Evolutionary conservation across 2,888 invertebrate species (phyloP), one percentile per base, ranked within the genome.

Genomic region (Conistra vaccinii): DNA sequence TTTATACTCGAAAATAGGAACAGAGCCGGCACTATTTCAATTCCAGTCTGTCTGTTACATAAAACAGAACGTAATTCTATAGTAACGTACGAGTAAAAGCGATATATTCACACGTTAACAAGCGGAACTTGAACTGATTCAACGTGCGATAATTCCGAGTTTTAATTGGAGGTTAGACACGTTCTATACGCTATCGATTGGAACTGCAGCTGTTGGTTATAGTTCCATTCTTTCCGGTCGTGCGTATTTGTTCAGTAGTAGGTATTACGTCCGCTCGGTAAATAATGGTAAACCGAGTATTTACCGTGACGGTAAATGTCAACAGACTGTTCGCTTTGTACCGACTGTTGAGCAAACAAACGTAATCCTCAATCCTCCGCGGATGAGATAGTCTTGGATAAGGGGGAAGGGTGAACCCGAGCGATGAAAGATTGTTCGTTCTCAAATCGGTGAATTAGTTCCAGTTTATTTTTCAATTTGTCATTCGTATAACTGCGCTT

Each of bases 251-350:
- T 88, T 89, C 81, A 89, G 89, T 87, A 89, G 90, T 88, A 90
- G 89, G 91, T 92, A 93, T 92, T 93, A 93, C 91, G 92, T 92
- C 93, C 93, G 90, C 89, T 91, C 89, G 78, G 94, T 93, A 95
- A 96, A 95, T 94, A 96, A 93, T 93, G 93, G 94, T 94, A 93
- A 92, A 94, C 94, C 93, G 91, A 92, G 93, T 95, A 93, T 96
- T 95, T 94, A 92, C 95, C 78, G 90, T 93, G 93, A 94, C 94
- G 93, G 94, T 92, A 90, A 92, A 92, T 93, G 95, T 95, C 94
- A 95, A 95, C 93, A 95, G 91, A 93, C 90, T 94, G 94, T 92
- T 93, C 94, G 93, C 94, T 95, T 95, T 94, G 93, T 93, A 94
- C 92, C 90, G 91, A 92, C 91, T 93, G 89, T 86, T 88, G 89